phyloP scores from a whole-genome alignment of 2,797 vertebrate species.

The Chromis chromis region DNA sequence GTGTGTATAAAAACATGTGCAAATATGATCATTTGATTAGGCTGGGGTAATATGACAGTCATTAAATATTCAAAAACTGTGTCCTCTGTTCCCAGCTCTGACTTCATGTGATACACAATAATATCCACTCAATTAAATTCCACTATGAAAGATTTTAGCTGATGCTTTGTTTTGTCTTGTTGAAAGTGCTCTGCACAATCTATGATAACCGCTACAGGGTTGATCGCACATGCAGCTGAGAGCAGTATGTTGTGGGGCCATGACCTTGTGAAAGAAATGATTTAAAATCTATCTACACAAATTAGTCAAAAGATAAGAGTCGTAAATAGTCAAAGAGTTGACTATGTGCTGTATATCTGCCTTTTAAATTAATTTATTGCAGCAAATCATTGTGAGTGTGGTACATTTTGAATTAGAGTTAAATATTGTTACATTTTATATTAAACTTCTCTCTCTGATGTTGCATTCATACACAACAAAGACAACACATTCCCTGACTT shows the following conservation, averaged over 20 bases:
- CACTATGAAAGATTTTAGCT: neutral
- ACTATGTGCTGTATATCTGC: neutral
- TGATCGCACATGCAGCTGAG: neutral
- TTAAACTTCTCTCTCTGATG: constrained; percentile 26
- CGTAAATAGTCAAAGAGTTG: neutral
- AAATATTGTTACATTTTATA: neutral
- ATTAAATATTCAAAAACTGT: constrained; percentile 57
- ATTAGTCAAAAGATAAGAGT: neutral
- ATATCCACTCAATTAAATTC: constrained; percentile 27
- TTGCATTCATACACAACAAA: constrained; percentile 29
- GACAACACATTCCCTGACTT: constrained; percentile 21
- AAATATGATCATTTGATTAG: constrained; percentile 56
- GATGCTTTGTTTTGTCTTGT: neutral
- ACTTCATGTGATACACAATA: constrained; percentile 32
- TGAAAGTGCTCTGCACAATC: constrained; percentile 1
- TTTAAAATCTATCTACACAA: constrained; percentile 7
- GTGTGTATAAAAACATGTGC: constrained; percentile 45
- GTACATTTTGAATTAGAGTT: neutral
- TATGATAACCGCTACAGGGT: constrained; percentile 3
- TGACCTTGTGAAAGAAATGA: neutral
- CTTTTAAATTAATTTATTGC: neutral
- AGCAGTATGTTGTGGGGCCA: no score
- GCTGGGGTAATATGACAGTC: constrained; percentile 27
- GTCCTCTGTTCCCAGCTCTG: constrained; percentile 35
- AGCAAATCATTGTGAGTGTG: neutral